Evolutionary conservation across 1,140 invertebrate species (phyloP).

Genomic region (Solenopsis invicta): DNA sequence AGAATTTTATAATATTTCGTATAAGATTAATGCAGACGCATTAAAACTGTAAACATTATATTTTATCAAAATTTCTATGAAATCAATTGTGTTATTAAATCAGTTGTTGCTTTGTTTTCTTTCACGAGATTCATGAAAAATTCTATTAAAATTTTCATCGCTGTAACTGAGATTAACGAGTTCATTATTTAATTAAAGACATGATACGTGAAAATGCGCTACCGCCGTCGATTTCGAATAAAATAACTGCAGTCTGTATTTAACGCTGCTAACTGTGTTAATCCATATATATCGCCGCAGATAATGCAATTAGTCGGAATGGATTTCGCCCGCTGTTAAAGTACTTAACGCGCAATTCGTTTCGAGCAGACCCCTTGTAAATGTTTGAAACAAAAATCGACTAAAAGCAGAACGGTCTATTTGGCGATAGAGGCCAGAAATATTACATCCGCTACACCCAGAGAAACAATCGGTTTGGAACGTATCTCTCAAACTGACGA

Average conservation of each 20-base stretch:
- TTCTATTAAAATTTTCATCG: not conserved
- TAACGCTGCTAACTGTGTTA: constrained; percentile 33
- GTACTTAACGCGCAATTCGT: constrained; percentile 48
- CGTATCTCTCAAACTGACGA: not conserved
- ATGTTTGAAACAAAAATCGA: constrained; percentile 18
- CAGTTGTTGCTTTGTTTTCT: not conserved
- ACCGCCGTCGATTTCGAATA: constrained; percentile 26
- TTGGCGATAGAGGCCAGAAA: not conserved
- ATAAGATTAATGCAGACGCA: no score
- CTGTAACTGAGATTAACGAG: not conserved
- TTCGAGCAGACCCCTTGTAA: constrained; percentile 14
- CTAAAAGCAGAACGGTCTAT: constrained; percentile 17
- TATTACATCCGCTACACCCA: not conserved
- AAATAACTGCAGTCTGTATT: constrained; percentile 37
- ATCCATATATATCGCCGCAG: constrained; percentile 45
- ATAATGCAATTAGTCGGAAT: constrained; percentile 55
- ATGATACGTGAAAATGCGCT: constrained; percentile 11
- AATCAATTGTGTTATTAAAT: no score
- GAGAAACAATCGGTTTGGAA: not conserved
- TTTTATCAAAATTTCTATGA: no score
- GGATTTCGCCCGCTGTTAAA: constrained; percentile 53
- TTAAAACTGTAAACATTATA: no score
- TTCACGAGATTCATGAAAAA: not conserved
- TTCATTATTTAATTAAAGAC: constrained; percentile 39
- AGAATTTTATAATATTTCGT: constrained; percentile 12